Base-by-base conservation (phyloP, 1,140 invertebrate species). In the Listronotus bonariensis region DNA sequence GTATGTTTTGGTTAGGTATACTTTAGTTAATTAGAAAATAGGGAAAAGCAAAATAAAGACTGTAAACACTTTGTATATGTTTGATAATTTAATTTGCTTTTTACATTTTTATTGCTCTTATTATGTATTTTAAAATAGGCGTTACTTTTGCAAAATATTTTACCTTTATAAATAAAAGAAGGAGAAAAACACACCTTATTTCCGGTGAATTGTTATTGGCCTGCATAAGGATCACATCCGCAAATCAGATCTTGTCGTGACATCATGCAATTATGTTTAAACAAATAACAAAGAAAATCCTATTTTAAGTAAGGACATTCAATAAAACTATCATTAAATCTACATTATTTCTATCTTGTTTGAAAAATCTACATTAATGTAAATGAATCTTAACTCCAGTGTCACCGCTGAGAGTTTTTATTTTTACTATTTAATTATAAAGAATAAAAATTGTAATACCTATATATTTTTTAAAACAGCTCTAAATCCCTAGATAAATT, bases 121-220 rank as follows among this genome's bases (percentile, higher is more conserved):
- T 26, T 26, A 26, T 26, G 20, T 26, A 36, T 4, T 53, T 15
- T 14, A 36, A 53, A 36, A 41, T 55, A 55, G 53, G 53, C 53
- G 53, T 38, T 41, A 41, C 36, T 20, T 55, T 17, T 7, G 31
- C 14, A 43, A 12, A 55, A 55, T 42, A 20, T 26, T 41, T 36
- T 17, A 18, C 17, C 6, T 14, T n/a, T 14, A 48, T 40, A 56
- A 54, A 68, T 55, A 42, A 62, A 59, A 45, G 34, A 63, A 56
- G 53, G 40, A 62, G 46, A 41, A 56, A 51, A 63, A 59, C 66
- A 53, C 66, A 63, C 66, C 66, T 68, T 38, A 63, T 48, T 43
- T 68, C 66, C 66, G 66, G 66, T 45, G 52, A 15, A 14, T 68
- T 63, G 51, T 54, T 54, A 68, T 68, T 68, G 66, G 66, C 43